Conservation (phyloP, 2,888 invertebrate genomes). For the Nezara viridula region DNA sequence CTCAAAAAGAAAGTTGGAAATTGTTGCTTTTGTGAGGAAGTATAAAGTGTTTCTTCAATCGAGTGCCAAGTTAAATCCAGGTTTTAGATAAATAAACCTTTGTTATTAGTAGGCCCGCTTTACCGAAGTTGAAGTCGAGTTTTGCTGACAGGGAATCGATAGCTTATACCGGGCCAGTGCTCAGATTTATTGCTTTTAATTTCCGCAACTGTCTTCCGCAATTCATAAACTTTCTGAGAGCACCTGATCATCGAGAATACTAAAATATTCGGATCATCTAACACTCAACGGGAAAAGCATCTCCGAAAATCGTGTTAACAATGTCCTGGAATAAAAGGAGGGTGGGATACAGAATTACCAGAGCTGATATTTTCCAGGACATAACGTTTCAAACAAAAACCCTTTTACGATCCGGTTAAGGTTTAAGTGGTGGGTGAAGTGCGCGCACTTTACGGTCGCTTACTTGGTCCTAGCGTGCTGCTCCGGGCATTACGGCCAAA, state of each 20-base stretch:
- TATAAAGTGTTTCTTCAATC: not conserved
- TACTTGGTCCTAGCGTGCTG: not conserved
- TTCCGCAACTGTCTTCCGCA: conserved; percentile 28
- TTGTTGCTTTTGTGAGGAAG: not conserved
- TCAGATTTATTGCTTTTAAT: conserved; percentile 32
- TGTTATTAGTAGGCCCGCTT: not conserved
- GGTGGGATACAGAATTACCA: not conserved
- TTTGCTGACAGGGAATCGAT: conserved; percentile 23
- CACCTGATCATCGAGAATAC: not conserved
- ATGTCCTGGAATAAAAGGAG: not conserved
- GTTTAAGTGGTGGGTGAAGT: conserved; percentile 11
- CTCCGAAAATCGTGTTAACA: not conserved
- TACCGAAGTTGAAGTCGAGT: not conserved
- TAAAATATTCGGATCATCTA: not conserved
- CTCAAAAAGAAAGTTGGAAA: no score
- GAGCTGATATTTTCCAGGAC: not conserved
- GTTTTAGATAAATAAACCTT: not conserved
- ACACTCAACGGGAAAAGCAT: not conserved
- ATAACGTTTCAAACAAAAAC: conserved; percentile 3
- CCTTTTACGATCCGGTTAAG: conserved; percentile 31
- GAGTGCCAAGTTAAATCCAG: not conserved
- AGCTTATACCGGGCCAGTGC: not conserved
- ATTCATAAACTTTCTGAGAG: conserved; percentile 24
- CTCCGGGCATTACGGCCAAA: not conserved
- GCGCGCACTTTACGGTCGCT: conserved; percentile 18